These are phyloP conservation scores for Helicolenus hilgendorfi DNA, from an alignment of 2,797 vertebrate genomes.

Conservation along the genomic window DNA sequence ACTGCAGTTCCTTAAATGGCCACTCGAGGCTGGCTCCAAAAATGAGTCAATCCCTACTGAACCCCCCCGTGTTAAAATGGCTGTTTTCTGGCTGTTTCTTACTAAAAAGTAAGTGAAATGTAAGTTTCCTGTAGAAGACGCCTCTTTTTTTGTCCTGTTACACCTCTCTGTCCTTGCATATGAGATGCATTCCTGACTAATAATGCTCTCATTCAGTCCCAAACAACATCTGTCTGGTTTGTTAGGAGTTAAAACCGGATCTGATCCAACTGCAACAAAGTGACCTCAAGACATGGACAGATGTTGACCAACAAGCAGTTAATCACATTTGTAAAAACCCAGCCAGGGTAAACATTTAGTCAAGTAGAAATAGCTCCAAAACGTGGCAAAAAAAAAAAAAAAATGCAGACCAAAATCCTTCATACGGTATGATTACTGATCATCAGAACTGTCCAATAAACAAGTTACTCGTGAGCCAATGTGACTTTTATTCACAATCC, in stretches of 20 bases:
- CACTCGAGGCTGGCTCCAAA: no score
- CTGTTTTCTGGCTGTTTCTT: background rate
- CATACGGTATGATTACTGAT: background rate
- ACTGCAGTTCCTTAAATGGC: no score
- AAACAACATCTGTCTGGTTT: background rate
- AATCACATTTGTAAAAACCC: background rate
- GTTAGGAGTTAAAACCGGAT: background rate
- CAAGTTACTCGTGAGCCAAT: background rate
- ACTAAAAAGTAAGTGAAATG: background rate
- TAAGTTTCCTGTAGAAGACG: background rate
- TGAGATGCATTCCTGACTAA: background rate
- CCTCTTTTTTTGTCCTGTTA: no score
- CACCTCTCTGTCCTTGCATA: background rate
- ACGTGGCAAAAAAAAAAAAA: background rate
- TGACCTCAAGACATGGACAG: background rate
- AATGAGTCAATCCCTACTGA: no score
- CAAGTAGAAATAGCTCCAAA: background rate
- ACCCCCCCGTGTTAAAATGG: no score
- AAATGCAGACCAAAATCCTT: background rate
- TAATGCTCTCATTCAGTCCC: background rate
- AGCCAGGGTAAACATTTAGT: slow-evolving; percentile 15
- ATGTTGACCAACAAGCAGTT: background rate
- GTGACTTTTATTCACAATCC: background rate
- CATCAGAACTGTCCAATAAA: background rate
- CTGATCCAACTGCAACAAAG: background rate